Base-by-base conservation (phyloP, 2,888 invertebrate species). In the Ceramica pisi region DNA sequence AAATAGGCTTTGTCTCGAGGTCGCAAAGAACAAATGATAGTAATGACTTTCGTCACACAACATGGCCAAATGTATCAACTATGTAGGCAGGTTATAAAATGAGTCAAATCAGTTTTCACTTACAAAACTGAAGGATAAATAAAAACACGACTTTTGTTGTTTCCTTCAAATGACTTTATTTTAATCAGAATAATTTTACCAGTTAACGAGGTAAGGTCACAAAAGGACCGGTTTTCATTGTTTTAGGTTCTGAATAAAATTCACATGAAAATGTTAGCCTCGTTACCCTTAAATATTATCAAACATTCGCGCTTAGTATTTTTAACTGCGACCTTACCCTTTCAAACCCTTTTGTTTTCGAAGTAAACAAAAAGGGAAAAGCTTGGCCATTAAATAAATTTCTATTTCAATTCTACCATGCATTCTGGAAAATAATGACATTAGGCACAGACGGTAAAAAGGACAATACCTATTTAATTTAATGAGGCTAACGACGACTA, bases 1-100 rank as follows among this genome's bases (percentile, higher is more conserved):
- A 74, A 81, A 87, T 84, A 76, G 84, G 78, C 68, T 72, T 73
- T 71, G 75, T 66, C 62, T 79, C 82, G 78, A 89, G 87, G 87
- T 77, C 78, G 62, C 62, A 78, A 68, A 71, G 61, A 61, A 57
- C 55, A 75, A 75, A 77, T 75, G 62, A 76, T 73, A 73, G 72
- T 75, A 76, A 64, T 69, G 67, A 69, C 78, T 86, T 82, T 85
- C 73, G 75, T 75, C 65, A 78, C 59, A 72, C 70, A 68, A 72
- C 71, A 73, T 55, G 41, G 35, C 63, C 71, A 75, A 75, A 78
- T 71, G 26, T 63, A 71, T 83, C 31, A 48, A 50, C 61, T 46
- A 70, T 31, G 78, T 78, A 77, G 81, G 77, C 21, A 67, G 80
- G 48, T 63, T 50, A 62, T 70, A 44, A 53, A 69, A 76, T 78